These are phyloP conservation scores for Hystrix brachyura DNA, from an alignment of 2,113 vertebrate species.

Conservation along the genomic window DNA sequence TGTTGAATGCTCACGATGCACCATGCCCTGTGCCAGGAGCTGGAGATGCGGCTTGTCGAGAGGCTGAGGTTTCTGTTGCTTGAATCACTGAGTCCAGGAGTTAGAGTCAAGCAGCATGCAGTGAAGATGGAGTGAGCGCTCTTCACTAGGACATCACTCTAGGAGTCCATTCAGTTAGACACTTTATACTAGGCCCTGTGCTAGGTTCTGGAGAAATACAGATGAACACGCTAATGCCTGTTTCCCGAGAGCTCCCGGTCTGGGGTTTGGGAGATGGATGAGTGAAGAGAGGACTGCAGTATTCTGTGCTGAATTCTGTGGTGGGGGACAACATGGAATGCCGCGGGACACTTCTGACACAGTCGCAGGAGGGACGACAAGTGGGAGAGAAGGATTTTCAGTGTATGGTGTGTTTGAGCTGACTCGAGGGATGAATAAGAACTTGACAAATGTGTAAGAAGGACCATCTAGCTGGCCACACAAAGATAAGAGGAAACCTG, in stretches of 20 bases:
- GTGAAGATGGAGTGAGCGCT: not conserved
- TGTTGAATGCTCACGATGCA: not conserved
- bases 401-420: not conserved
- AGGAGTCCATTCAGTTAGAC: not conserved
- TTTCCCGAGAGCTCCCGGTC: not conserved
- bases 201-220: slow-evolving; percentile 16
- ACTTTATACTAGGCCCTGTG: not conserved
- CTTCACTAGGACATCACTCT: not conserved
- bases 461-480: not conserved
- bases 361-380: not conserved
- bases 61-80: not conserved
- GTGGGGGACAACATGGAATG: not conserved
- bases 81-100: not conserved
- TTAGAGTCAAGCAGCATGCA: not conserved
- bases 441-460: not conserved
- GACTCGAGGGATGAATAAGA: not conserved
- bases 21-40: not conserved
- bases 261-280: not conserved
- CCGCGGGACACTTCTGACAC: not conserved
- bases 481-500: not conserved
- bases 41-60: not conserved
- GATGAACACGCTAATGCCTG: not conserved
- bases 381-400: not conserved
- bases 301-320: not conserved
- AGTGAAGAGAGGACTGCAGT: not conserved